Percentiles rank a stretch among this genome's conserved stretches.
These are phyloP conservation scores for Andinoacara biseriatus DNA, from an alignment of 2,113 vertebrate genomes.

Conservation along the genomic window DNA sequence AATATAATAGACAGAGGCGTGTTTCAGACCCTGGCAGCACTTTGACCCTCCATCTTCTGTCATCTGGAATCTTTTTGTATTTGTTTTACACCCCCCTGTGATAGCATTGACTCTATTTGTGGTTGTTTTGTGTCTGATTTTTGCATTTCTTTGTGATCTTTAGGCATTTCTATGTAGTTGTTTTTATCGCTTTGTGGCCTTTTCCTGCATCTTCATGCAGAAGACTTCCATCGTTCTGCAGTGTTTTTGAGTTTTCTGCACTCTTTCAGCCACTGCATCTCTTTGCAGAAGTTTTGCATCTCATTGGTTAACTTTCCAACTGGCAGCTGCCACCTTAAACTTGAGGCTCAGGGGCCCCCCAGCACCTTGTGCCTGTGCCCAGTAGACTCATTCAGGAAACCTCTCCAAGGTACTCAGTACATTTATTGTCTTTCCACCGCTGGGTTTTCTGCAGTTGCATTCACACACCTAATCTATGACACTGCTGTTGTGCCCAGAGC, in stretches of 20 bases:
- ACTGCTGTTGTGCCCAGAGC: not conserved
- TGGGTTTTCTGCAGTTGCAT: not conserved
- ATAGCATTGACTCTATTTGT: no score
- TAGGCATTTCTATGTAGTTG: not conserved
- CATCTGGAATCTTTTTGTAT: not conserved
- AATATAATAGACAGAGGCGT: no score
- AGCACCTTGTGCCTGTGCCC: not conserved
- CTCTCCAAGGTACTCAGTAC: not conserved
- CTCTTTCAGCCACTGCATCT: not conserved
- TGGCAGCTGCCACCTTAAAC: not conserved
- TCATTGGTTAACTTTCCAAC: not conserved
- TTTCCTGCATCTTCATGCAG: not conserved
- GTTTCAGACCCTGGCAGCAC: not conserved
- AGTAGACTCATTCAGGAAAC: not conserved
- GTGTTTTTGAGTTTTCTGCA: not conserved
- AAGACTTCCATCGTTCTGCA: not conserved
- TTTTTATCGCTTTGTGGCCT: not conserved
- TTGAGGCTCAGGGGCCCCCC: not conserved
- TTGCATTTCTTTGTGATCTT: not conserved
- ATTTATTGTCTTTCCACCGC: not conserved
- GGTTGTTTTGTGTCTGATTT: not conserved
- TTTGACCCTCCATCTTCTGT: not conserved
- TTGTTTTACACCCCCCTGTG: not conserved
- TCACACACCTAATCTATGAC: not conserved
- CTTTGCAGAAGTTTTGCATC: not conserved